Percentiles rank a stretch among this genome's conserved stretches.
These are phyloP conservation scores for Blastomussa wellsi DNA, from an alignment of 92 coral and sea anemone genomes.

Conservation along the genomic window DNA sequence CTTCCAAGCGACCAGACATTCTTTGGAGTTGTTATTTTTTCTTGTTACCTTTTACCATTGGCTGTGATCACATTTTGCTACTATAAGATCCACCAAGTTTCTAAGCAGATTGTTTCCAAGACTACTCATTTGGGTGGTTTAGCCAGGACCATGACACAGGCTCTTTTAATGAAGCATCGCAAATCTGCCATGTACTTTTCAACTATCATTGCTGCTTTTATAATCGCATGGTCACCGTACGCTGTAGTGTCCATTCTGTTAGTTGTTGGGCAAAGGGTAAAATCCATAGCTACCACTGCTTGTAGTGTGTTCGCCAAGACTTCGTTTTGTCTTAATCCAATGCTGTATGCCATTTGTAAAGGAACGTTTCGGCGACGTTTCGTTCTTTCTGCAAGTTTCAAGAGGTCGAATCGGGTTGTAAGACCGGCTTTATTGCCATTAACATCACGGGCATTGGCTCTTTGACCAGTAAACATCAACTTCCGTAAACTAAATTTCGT, in stretches of 20 bases:
- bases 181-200: conserved; percentile 13
- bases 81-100: conserved; percentile 28
- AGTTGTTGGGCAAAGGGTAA: not conserved
- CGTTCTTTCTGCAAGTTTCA: not conserved
- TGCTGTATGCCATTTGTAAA: conserved; percentile 9
- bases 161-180: conserved; percentile 4
- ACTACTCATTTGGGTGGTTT: not conserved
- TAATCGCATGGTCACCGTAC: conserved; percentile 18
- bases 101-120: not conserved
- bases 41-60: conserved; percentile 47
- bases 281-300: conserved; percentile 11
- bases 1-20: conserved; percentile 42
- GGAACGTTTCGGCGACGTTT: conserved; percentile 18
- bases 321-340: conserved; percentile 17
- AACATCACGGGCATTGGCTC: not conserved
- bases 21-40: conserved; percentile 47
- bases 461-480: not conserved
- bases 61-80: conserved; percentile 41
- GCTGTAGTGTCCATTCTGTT: not conserved
- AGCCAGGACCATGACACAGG: not conserved
- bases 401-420: not conserved
- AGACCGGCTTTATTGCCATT: not conserved
- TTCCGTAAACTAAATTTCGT: too few relatives aligned
- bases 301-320: conserved; percentile 10
- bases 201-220: conserved; percentile 3